These are phyloP conservation scores for Cladopsammia gracilis DNA, from an alignment of 64 coral and sea anemone genomes.

Conservation along the genomic window DNA sequence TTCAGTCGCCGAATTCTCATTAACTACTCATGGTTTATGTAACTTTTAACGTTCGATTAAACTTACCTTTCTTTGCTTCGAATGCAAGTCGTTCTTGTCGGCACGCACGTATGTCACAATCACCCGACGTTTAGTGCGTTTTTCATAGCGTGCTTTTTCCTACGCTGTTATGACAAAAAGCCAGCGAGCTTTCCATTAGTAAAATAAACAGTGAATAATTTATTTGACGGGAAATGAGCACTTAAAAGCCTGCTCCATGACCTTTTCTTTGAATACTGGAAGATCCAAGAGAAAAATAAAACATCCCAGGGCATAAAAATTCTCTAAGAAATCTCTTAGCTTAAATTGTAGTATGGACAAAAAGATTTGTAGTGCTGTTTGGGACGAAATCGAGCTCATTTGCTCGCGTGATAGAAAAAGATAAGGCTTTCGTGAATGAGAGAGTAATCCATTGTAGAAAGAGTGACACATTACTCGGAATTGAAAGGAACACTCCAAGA, in stretches of 20 bases:
- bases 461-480: conserved; percentile 39
- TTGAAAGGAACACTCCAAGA: conserved; percentile 39
- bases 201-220: conserved; percentile 57
- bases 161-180: conserved; percentile 23
- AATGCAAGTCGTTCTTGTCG: neutral
- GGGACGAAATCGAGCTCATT: neutral
- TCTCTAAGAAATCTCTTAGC: neutral
- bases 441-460: conserved; percentile 41
- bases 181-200: conserved; percentile 34
- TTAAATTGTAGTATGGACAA: neutral
- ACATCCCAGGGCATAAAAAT: neutral
- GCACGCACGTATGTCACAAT: neutral
- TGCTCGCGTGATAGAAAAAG: neutral
- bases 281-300: neutral
- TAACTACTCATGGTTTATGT: too few relatives aligned
- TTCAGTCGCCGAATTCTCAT: neutral
- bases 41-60: neutral
- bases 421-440: conserved; percentile 35
- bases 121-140: neutral
- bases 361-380: neutral
- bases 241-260: conserved; percentile 47
- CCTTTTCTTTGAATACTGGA: neutral
- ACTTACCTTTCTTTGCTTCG: conserved; percentile 23
- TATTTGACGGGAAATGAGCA: conserved; percentile 34
- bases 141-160: conserved; percentile 26